Evolutionary conservation across 2,113 vertebrate species (phyloP), one percentile per base, ranked within the genome.

Genomic region (Silurus meridionalis): DNA sequence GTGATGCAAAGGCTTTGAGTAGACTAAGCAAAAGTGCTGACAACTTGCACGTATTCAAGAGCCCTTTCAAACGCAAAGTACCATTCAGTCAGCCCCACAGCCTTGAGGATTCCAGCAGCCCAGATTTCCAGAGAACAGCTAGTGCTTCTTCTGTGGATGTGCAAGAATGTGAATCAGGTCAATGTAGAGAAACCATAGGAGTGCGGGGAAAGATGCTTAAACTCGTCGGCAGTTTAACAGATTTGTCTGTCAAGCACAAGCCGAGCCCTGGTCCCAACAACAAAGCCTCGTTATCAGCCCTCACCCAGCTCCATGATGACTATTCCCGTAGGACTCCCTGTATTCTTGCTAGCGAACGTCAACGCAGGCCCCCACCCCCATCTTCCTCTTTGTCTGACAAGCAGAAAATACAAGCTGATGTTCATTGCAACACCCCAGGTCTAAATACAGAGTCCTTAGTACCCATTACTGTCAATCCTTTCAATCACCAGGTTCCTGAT

Each of bases 1-100:
- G 93, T 72, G 89, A 94, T 0, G 91, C 92, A 60, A 94, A 92
- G 80, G 86, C 95, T 71, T 87, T 95, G 86, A 95, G 93, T 79
- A 92, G 96, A 88, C 92, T 96, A 78, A 99, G 97, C 93, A 97
- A 93, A 93, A 99, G 98, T 86, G 96, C 96, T 0, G 98, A 99
- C 86, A 97, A 95, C 85, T 91, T 99, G 55, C 94, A 94, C 80
- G 91, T 97, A n/a, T 94, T 97, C 75, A 96, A 95, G 87, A 94
- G 93, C 67, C 96, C 96, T 0, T 97, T 97, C 92, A 96, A 95
- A 84, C 91, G 95, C 85, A 98, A 97, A 94, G 95, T 92, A 3
- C 90, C 95, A 46, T 95, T 95, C 55, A 95, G 80, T 87, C 94
- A 74, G 92, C 92, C 53, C 84, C 88, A 85, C 93, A 95, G n/a